Conservation (phyloP, 2,888 invertebrate species). For the Polydrusus pterygomalis region DNA sequence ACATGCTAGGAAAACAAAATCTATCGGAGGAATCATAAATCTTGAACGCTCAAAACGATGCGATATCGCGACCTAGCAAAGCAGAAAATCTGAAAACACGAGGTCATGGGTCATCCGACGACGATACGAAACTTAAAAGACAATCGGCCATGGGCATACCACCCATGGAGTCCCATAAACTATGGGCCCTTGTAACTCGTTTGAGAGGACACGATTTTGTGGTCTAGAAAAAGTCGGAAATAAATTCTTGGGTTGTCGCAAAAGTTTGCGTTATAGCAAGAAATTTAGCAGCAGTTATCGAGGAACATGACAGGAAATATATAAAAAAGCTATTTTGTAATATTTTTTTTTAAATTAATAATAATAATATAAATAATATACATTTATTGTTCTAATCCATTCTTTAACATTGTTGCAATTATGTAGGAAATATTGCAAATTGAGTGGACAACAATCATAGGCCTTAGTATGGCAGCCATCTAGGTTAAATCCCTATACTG, state of each 20-base stretch:
- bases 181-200: constrained; percentile 50
- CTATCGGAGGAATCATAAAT: constrained; percentile 39
- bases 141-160: constrained; percentile 55
- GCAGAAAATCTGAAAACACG: constrained; percentile 56
- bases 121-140: constrained; percentile 51
- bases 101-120: constrained; percentile 45
- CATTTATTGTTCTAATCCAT: too few species aligned
- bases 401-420: too few species aligned
- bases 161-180: constrained; percentile 55
- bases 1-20: constrained; percentile 1
- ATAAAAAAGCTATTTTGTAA: too few species aligned
- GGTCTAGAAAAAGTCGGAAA: constrained; percentile 45
- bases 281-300: too few species aligned
- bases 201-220: constrained; percentile 51
- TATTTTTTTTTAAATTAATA: too few species aligned
- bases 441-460: too few species aligned
- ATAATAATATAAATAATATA: too few species aligned
- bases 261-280: too few species aligned
- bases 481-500: too few species aligned
- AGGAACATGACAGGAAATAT: too few species aligned
- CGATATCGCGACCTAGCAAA: constrained; percentile 53
- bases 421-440: too few species aligned
- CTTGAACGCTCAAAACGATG: constrained; percentile 20
- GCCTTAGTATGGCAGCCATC: too few species aligned
- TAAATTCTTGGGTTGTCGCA: constrained; percentile 48